Evolutionary conservation across 1,140 invertebrate genomes (phyloP).

Genomic region (Leptonema lineaticorne): DNA sequence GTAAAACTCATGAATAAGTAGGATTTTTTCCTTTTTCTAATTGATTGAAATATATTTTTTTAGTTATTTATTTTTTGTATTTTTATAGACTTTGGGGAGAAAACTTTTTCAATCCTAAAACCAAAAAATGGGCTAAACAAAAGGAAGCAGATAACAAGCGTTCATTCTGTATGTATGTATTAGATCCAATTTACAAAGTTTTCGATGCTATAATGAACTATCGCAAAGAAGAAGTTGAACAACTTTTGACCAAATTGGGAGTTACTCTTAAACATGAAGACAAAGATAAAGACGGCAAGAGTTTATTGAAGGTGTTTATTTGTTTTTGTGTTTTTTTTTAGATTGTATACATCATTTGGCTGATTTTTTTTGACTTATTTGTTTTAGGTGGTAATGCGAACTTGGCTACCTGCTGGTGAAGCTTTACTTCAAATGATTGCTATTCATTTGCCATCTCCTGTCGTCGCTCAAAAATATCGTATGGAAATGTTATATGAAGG

Average conservation of each 20-base stretch:
- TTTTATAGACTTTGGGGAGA: constrained; percentile 84
- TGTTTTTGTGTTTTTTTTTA: constrained; percentile 15
- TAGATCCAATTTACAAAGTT: constrained; percentile 99
- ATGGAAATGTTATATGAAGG: constrained; percentile 99
- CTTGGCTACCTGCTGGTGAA: constrained; percentile 99
- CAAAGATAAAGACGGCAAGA: constrained; percentile 93
- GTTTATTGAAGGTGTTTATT: constrained; percentile 70
- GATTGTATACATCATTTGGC: constrained; percentile 26
- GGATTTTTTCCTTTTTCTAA: constrained; percentile 16
- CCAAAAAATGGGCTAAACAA: constrained; percentile 97
- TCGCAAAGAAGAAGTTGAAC: constrained; percentile 91
- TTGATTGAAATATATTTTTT: constrained; percentile 3
- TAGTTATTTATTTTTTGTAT: background rate
- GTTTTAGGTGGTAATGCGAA: constrained; percentile 92
- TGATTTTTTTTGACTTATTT: no score
- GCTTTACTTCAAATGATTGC: constrained; percentile 99
- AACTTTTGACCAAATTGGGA: constrained; percentile 84
- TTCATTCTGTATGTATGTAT: constrained; percentile 97
- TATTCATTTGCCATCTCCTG: constrained; percentile 98
- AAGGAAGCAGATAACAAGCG: constrained; percentile 89
- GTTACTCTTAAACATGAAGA: constrained; percentile 94
- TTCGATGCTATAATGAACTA: constrained; percentile 98
- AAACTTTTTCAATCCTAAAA: constrained; percentile 96
- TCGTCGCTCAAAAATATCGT: constrained; percentile 98
- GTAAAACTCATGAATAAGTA: constrained; percentile 93